Percentiles rank a stretch among this genome's conserved stretches.
These are phyloP conservation scores for Hystrix brachyura DNA, from an alignment of 2,113 vertebrate genomes.

Conservation along the genomic window DNA sequence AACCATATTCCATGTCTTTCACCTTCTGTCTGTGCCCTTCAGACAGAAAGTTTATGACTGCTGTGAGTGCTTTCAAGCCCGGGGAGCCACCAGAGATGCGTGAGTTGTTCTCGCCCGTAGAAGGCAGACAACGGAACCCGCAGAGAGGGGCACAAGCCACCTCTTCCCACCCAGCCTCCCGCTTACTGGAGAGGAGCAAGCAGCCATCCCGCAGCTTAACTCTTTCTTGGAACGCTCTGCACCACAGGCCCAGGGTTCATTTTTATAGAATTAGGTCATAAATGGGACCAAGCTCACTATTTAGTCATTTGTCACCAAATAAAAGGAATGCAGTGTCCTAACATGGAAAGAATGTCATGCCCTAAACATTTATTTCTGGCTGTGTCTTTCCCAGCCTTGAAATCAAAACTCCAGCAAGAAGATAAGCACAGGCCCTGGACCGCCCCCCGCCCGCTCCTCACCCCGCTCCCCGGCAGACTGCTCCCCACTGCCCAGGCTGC, in stretches of 20 bases:
- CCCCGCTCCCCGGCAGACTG: neutral
- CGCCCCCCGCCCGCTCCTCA: neutral
- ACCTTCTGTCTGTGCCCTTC: neutral
- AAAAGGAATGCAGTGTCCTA: constrained; percentile 83
- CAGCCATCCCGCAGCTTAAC: constrained; percentile 39
- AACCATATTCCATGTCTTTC: neutral
- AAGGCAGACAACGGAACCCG: neutral
- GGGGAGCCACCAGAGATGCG: neutral
- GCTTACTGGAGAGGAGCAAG: constrained; percentile 10
- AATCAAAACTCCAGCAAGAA: constrained; percentile 79
- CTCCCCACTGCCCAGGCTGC: too few species aligned
- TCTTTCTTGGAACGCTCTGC: constrained; percentile 68
- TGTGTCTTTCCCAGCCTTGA: constrained; percentile 80
- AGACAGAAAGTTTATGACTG: neutral
- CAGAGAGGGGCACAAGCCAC: constrained; percentile 21
- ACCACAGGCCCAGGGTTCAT: constrained; percentile 60
- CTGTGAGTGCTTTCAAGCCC: neutral
- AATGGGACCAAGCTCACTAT: constrained; percentile 71
- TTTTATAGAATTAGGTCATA: constrained; percentile 81
- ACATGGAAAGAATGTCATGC: constrained; percentile 84
- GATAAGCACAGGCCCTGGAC: constrained; percentile 68
- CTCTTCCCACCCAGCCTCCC: neutral
- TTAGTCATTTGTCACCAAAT: constrained; percentile 84
- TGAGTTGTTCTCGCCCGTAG: neutral
- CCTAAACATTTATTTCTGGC: constrained; percentile 85